Conservation (phyloP, 2,888 invertebrate species). For the Tetragonisca angustula region DNA sequence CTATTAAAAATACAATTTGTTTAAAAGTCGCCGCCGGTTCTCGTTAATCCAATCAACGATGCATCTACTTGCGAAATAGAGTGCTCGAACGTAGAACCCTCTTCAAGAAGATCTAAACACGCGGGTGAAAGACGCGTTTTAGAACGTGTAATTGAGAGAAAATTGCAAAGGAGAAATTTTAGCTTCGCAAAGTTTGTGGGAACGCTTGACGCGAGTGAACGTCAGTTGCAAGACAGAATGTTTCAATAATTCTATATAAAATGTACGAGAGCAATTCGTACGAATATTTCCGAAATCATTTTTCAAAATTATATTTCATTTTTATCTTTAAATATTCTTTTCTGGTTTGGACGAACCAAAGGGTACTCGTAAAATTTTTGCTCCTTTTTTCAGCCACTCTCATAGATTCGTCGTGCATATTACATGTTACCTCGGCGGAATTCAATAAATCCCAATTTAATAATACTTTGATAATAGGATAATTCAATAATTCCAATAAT, state of each 20-base stretch:
- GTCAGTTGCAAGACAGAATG: background rate
- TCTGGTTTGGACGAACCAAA: background rate
- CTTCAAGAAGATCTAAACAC: background rate
- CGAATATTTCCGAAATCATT: background rate
- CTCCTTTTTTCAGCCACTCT: background rate
- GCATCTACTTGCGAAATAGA: slow-evolving; percentile 4
- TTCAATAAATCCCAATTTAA: background rate
- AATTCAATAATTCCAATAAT: background rate
- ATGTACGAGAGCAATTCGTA: background rate
- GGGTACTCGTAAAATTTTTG: background rate
- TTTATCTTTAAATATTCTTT: background rate
- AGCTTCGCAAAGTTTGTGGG: background rate
- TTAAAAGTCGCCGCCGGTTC: slow-evolving; percentile 30
- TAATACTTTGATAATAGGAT: background rate
- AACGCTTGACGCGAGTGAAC: background rate
- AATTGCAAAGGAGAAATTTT: slow-evolving; percentile 7
- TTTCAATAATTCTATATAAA: background rate
- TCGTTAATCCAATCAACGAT: slow-evolving; percentile 7
- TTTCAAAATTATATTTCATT: background rate
- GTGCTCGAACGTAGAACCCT: slow-evolving; percentile 11
- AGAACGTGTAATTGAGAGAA: background rate
- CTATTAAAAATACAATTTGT: slow-evolving; percentile 48
- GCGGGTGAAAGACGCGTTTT: background rate
- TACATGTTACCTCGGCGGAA: background rate
- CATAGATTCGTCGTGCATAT: background rate